These are phyloP conservation scores for Pemphredon lugubris DNA, from an alignment of 2,888 invertebrate species.

Conservation along the genomic window DNA sequence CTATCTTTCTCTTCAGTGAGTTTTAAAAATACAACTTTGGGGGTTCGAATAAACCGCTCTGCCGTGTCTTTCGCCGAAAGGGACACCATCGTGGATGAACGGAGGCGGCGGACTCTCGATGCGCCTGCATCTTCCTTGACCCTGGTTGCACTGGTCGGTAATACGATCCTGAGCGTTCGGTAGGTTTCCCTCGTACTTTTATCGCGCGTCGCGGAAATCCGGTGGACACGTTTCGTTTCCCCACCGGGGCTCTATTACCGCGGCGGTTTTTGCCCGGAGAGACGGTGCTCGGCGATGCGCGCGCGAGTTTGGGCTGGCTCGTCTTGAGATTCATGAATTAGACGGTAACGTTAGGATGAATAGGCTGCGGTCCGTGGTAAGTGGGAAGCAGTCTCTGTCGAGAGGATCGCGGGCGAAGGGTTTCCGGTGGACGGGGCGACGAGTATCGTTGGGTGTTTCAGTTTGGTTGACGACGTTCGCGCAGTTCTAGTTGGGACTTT, in stretches of 20 bases:
- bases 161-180: slow-evolving; percentile 40
- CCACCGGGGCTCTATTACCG: too few species aligned
- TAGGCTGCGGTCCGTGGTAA: slow-evolving; percentile 1
- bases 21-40: background rate
- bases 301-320: background rate
- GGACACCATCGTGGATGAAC: slow-evolving; percentile 8
- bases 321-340: background rate
- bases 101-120: slow-evolving; percentile 9
- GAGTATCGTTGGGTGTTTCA: background rate
- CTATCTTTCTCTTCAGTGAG: slow-evolving; percentile 8
- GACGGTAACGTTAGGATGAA: background rate
- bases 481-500: too few species aligned
- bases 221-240: too few species aligned
- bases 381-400: background rate
- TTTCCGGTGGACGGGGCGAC: background rate
- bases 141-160: slow-evolving; percentile 26
- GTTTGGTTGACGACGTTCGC: too few species aligned
- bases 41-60: too few species aligned
- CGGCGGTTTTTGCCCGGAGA: too few species aligned
- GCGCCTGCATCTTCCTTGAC: slow-evolving; percentile 8
- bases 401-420: background rate
- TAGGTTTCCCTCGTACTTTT: slow-evolving; percentile 36
- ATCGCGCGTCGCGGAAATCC: slow-evolving; percentile 58
- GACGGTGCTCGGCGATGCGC: too few species aligned
- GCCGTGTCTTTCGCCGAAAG: slow-evolving; percentile 10